These are phyloP conservation scores for Nylanderia fulva DNA, from an alignment of 1,140 invertebrate species.

Conservation along the genomic window DNA sequence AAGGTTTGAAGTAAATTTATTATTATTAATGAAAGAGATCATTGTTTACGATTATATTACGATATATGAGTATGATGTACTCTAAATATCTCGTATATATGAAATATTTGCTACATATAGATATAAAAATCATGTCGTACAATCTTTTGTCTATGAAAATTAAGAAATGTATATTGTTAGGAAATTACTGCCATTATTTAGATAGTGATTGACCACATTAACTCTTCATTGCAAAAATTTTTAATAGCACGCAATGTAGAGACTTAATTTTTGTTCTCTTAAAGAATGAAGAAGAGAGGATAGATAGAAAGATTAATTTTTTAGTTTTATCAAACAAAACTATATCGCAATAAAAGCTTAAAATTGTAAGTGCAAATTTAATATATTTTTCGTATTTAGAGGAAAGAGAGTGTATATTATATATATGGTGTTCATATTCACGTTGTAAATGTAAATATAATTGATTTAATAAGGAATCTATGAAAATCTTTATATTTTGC, in stretches of 20 bases:
- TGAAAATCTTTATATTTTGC: not conserved
- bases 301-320: not conserved
- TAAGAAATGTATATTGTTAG: slow-evolving; percentile 20
- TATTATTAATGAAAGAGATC: slow-evolving; percentile 4
- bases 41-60: slow-evolving; percentile 18
- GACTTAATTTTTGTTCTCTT: not conserved
- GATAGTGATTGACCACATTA: slow-evolving; percentile 5
- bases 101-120: not conserved
- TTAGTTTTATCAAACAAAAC: slow-evolving; percentile 5
- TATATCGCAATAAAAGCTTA: slow-evolving; percentile 21
- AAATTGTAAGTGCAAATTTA: slow-evolving; percentile 20
- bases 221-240: slow-evolving; percentile 10
- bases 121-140: not conserved
- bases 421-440: not conserved
- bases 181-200: slow-evolving; percentile 46
- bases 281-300: too few relatives aligned
- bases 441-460: slow-evolving; percentile 31
- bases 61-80: not conserved
- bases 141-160: not conserved
- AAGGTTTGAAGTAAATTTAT: not conserved
- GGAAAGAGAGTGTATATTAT: slow-evolving; percentile 21
- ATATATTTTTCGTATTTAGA: slow-evolving; percentile 33
- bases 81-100: not conserved
- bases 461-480: slow-evolving; percentile 24
- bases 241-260: not conserved